Evolutionary conservation across 2,797 vertebrate species (phyloP).

Genomic region (Loriculus beryllinus): DNA sequence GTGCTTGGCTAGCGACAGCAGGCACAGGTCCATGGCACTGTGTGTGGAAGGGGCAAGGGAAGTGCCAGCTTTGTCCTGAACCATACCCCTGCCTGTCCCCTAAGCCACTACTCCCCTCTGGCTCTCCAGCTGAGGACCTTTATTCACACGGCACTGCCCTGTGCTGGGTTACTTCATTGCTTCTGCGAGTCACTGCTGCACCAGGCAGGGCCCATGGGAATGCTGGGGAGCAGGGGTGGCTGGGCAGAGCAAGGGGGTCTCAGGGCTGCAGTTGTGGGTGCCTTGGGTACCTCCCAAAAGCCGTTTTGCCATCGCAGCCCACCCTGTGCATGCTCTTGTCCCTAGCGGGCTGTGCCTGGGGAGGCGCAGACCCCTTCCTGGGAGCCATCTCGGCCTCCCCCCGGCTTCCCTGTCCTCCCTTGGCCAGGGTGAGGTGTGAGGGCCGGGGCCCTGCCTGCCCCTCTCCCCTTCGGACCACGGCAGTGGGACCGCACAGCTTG

Average conservation of each 20-base stretch:
- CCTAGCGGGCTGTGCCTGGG: not conserved
- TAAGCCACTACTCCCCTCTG: not conserved
- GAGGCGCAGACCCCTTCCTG: not conserved
- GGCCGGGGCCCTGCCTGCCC: not conserved
- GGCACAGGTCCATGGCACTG: not conserved
- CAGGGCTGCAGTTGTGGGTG: not conserved
- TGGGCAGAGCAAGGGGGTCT: not conserved
- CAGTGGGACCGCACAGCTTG: conserved; percentile 7
- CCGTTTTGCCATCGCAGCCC: rapidly evolving
- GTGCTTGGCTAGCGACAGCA: not conserved
- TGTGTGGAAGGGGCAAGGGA: not conserved
- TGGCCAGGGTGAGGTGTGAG: not conserved
- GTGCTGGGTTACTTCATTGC: not conserved
- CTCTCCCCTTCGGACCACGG: not conserved
- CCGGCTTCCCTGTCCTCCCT: not conserved
- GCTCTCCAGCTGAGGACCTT: not conserved
- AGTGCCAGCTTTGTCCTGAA: not conserved
- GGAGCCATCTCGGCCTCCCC: not conserved
- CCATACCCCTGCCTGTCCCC: not conserved
- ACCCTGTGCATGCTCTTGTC: not conserved
- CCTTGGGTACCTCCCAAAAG: not conserved
- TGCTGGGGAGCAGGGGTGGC: not conserved
- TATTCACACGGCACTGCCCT: not conserved
- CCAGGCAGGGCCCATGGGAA: not conserved
- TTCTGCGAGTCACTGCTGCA: not conserved